phyloP scores from a whole-genome alignment of 2,888 invertebrate genomes.

The Metopia argyrocephala region DNA sequence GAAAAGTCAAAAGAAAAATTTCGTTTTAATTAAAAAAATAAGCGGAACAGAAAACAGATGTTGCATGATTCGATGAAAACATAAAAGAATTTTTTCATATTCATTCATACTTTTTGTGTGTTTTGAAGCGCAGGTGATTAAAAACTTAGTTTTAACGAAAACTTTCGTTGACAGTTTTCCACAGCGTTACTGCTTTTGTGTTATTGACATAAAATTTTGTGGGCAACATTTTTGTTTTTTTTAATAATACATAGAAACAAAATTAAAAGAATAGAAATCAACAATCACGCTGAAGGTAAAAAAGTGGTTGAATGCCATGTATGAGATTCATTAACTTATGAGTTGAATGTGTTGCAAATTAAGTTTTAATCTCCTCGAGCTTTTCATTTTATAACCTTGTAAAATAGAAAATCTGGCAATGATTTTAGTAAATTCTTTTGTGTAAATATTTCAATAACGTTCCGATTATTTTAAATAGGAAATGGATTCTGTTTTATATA shows the following conservation, averaged over 20 bases:
- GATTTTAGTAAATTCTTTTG: no score
- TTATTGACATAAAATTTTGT: not conserved
- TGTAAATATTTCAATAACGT: no score
- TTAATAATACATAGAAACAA: not conserved
- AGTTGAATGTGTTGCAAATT: not conserved
- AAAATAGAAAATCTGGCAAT: no score
- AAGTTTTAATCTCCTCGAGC: no score
- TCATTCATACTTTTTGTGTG: not conserved
- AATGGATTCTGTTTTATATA: no score
- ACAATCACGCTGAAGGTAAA: not conserved
- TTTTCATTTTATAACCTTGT: no score
- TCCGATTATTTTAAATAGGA: no score
- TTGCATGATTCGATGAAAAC: not conserved
- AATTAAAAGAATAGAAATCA: not conserved
- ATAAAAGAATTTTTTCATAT: not conserved
- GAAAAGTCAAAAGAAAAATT: slow-evolving; percentile 26
- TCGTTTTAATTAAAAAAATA: slow-evolving; percentile 51
- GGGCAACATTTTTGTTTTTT: not conserved
- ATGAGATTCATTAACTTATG: not conserved
- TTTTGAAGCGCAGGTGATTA: slow-evolving; percentile 35
- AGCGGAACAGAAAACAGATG: slow-evolving; percentile 12
- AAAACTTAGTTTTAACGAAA: slow-evolving; percentile 43
- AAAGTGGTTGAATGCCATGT: not conserved
- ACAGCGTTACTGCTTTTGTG: not conserved
- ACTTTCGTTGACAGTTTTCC: not conserved